A percentile compares a stretch with the other conserved stretches of the same genome.
phyloP scores from a whole-genome alignment of 2,797 vertebrate genomes.

The Etheostoma nigrum region DNA sequence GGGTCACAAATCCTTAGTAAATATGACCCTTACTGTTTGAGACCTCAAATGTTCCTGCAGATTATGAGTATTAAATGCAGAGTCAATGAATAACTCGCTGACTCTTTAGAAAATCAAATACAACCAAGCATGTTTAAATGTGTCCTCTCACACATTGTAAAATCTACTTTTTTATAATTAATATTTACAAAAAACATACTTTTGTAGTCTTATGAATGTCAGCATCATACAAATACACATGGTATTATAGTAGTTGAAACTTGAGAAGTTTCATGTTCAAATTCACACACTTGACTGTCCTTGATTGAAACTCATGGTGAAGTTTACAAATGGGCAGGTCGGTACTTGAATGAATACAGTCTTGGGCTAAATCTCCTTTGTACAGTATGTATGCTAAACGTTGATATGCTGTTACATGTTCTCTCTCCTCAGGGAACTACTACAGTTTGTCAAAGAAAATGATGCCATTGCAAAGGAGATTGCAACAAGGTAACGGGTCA shows the following conservation, averaged over 20 bases:
- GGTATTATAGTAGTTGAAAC: not conserved
- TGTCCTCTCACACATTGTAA: too few relatives aligned
- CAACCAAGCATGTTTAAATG: too few relatives aligned
- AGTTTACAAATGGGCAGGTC: not conserved
- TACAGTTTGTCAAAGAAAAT: conserved; percentile 94
- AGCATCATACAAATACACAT: not conserved
- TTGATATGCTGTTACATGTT: not conserved
- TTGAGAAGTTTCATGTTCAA: not conserved
- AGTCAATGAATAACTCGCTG: not conserved
- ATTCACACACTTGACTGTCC: not conserved
- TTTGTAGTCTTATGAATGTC: not conserved
- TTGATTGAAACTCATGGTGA: too few relatives aligned
- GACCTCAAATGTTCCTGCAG: not conserved
- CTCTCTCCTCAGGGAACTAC: conserved; percentile 86
- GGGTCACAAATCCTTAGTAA: not conserved
- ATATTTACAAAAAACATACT: not conserved
- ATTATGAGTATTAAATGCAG: not conserved
- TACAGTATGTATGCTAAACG: not conserved
- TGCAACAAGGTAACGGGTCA: conserved; percentile 86
- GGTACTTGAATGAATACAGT: not conserved
- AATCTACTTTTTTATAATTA: not conserved
- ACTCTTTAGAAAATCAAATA: too few relatives aligned
- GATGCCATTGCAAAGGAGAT: conserved; percentile 91
- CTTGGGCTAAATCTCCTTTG: not conserved
- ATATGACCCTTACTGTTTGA: not conserved